These are phyloP conservation scores for Conchocele bisecta DNA, from an alignment of 2,888 invertebrate genomes.

Conservation along the genomic window DNA sequence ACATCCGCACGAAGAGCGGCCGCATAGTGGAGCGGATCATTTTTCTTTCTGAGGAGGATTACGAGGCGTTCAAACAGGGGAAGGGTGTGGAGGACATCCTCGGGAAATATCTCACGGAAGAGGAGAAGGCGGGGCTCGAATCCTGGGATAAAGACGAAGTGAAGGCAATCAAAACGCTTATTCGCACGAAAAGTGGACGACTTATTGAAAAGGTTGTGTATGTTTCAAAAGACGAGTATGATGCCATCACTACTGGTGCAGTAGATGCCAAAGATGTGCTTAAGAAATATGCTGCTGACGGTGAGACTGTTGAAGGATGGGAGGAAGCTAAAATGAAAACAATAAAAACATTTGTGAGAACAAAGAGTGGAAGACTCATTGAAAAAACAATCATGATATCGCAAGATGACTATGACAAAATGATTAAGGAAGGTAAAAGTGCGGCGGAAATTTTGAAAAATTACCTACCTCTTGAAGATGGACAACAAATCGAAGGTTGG, in stretches of 20 bases:
- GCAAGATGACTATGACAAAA: constrained; percentile 80
- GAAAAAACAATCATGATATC: constrained; percentile 81
- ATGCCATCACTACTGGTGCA: constrained; percentile 77
- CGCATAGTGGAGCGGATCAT: constrained; percentile 78
- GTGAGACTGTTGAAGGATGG: constrained; percentile 80
- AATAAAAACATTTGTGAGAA: constrained; percentile 80
- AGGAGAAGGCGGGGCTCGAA: constrained; percentile 76
- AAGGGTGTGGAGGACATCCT: constrained; percentile 71
- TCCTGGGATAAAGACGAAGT: constrained; percentile 82
- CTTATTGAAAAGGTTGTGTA: constrained; percentile 79
- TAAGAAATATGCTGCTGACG: constrained; percentile 75
- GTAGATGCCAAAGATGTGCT: constrained; percentile 74
- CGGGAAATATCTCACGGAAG: constrained; percentile 79
- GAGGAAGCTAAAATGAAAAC: constrained; percentile 81
- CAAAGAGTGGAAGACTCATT: constrained; percentile 80
- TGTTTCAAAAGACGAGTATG: constrained; percentile 81
- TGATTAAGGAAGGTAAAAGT: constrained; percentile 77
- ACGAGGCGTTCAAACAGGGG: constrained; percentile 78
- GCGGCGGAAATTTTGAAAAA: constrained; percentile 78
- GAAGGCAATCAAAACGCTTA: constrained; percentile 80
- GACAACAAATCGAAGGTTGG: constrained; percentile 79
- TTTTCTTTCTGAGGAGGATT: constrained; percentile 80
- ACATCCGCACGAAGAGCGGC: constrained; percentile 81
- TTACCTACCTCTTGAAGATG: constrained; percentile 79
- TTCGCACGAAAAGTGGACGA: constrained; percentile 81